These are phyloP conservation scores for Dione vanillae DNA, from an alignment of 2,888 invertebrate species.

Conservation along the genomic window DNA sequence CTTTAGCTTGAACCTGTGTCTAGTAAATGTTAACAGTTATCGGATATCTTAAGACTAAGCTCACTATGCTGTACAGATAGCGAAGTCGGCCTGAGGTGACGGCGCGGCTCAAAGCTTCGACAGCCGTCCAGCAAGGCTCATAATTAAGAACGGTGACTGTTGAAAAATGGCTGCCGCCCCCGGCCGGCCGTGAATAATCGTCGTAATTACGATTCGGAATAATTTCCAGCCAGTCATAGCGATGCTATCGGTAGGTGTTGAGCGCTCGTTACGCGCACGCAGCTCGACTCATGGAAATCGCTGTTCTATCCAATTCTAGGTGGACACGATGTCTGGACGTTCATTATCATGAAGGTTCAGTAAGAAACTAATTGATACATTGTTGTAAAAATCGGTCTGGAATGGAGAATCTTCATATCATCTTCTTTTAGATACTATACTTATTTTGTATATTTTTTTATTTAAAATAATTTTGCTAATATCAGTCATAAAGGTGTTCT, in stretches of 20 bases:
- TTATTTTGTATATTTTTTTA: too few species aligned
- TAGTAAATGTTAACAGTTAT: constrained; percentile 28
- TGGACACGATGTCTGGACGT: constrained; percentile 29
- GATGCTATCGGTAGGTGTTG: constrained; percentile 84
- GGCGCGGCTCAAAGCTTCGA: constrained; percentile 83
- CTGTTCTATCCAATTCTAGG: constrained; percentile 58
- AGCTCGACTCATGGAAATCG: constrained; percentile 64
- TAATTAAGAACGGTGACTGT: constrained; percentile 85
- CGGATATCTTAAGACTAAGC: constrained; percentile 46
- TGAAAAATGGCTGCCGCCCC: constrained; percentile 84
- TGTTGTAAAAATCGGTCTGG: too few species aligned
- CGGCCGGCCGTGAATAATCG: constrained; percentile 85
- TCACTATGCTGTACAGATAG: constrained; percentile 58
- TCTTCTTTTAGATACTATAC: too few species aligned
- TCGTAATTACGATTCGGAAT: constrained; percentile 84
- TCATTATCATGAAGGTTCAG: constrained; percentile 40
- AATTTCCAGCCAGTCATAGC: constrained; percentile 85
- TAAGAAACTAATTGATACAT: too few species aligned
- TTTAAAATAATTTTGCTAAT: too few species aligned
- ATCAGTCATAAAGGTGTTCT: too few species aligned
- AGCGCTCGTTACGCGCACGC: constrained; percentile 82
- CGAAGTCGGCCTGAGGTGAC: constrained; percentile 79
- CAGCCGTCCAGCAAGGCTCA: constrained; percentile 82
- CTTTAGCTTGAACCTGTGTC: background rate
- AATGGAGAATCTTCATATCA: too few species aligned